phyloP scores from a whole-genome alignment of 37 sponge, comb jelly and placozoan genomes.

The Geodia barretti region DNA sequence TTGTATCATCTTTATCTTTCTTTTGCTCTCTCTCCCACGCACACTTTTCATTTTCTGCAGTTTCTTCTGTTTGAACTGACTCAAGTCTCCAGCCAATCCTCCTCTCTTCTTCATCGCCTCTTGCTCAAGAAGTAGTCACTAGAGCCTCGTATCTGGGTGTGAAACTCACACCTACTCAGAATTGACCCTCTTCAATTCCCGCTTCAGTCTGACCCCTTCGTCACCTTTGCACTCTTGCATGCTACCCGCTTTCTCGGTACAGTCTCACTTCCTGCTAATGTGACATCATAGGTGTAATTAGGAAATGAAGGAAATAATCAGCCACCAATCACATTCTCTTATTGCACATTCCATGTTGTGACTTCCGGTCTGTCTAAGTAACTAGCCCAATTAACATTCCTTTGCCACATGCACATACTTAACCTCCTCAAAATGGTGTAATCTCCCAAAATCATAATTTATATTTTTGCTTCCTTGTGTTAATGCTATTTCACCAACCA shows the following conservation, averaged over 20 bases:
- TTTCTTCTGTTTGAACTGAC: constrained; percentile 23
- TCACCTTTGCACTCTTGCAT: background rate
- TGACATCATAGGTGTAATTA: background rate
- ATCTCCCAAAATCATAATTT: too few species aligned
- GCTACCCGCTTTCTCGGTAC: background rate
- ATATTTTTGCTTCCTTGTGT: too few species aligned
- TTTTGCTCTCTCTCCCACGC: background rate
- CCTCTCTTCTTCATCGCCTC: too few species aligned
- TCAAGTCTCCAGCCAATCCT: background rate
- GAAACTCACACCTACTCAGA: background rate
- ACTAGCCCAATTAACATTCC: too few species aligned
- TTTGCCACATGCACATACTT: too few species aligned
- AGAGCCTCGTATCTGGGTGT: background rate
- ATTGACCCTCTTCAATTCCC: background rate
- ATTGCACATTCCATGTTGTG: too few species aligned
- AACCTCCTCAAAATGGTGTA: too few species aligned
- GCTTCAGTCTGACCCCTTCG: background rate
- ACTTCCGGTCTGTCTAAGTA: too few species aligned
- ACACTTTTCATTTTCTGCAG: background rate
- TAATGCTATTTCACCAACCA: too few species aligned
- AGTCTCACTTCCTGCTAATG: too few species aligned
- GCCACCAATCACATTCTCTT: too few species aligned
- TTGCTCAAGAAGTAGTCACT: background rate
- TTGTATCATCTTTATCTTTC: background rate
- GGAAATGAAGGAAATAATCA: too few species aligned